A percentile compares a stretch with the other conserved stretches of the same genome.
Evolutionary conservation across 2,888 invertebrate genomes (phyloP).

Genomic region (Ichneumon xanthorius): DNA sequence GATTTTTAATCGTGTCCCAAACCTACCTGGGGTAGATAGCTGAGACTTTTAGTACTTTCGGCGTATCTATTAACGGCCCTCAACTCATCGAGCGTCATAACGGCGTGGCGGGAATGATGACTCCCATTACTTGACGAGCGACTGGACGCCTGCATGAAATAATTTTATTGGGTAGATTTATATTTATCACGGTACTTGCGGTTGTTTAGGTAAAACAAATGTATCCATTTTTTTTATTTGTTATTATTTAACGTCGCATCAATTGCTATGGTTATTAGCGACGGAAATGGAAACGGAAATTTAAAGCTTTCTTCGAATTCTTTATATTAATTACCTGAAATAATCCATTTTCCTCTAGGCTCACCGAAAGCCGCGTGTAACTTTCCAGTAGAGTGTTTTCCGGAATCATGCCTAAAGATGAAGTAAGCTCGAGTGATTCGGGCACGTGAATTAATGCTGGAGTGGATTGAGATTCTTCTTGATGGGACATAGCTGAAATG

Average conservation of each 20-base stretch:
- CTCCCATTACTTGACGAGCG: constrained; percentile 90
- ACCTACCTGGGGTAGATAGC: constrained; percentile 95
- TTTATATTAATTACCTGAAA: constrained; percentile 87
- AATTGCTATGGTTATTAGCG: too few relatives aligned
- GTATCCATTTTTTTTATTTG: background rate
- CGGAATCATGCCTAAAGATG: constrained; percentile 93
- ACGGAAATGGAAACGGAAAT: too few relatives aligned
- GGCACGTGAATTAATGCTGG: constrained; percentile 92
- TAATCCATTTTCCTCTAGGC: constrained; percentile 93
- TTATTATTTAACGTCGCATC: too few relatives aligned
- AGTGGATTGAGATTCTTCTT: constrained; percentile 96
- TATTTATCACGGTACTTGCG: background rate
- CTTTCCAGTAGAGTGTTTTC: constrained; percentile 95
- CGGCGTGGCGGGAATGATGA: constrained; percentile 90
- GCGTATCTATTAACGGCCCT: constrained; percentile 95
- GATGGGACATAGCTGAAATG: constrained; percentile 90
- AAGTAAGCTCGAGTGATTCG: constrained; percentile 86
- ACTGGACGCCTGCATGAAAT: constrained; percentile 83
- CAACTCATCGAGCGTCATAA: constrained; percentile 93
- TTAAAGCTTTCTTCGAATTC: background rate
- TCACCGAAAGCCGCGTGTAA: constrained; percentile 94
- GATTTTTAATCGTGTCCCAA: constrained; percentile 78
- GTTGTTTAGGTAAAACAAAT: background rate
- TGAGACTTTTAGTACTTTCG: constrained; percentile 96
- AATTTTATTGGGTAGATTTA: constrained; percentile 9